A percentile compares a stretch with the other conserved stretches of the same genome.
Conservation (phyloP, 1,140 invertebrate genomes). For the fruit fly (Drosophila melanogaster) region DNA sequence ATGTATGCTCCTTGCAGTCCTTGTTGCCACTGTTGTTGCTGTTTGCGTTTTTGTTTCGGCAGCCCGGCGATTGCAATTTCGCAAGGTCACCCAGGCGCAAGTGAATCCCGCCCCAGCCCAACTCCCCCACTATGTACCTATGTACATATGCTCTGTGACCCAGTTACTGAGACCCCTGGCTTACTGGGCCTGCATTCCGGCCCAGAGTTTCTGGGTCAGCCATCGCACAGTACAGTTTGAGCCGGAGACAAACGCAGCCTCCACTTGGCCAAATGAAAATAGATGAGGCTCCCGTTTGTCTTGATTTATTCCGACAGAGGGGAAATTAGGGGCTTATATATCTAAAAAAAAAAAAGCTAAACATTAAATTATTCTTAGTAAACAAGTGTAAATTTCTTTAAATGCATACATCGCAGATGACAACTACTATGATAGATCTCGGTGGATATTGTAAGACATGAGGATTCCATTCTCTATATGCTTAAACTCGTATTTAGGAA, state of each 20-base stretch:
- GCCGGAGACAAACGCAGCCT: slow-evolving; percentile 44
- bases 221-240: slow-evolving; percentile 58
- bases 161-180: slow-evolving; percentile 51
- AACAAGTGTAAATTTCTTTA: too few species aligned
- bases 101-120: slow-evolving; percentile 18
- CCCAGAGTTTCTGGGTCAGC: slow-evolving; percentile 58
- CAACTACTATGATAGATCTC: too few species aligned
- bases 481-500: slow-evolving; percentile 3
- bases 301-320: slow-evolving; percentile 3
- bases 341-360: not conserved
- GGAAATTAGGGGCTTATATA: slow-evolving; percentile 13
- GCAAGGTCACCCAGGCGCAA: slow-evolving; percentile 68
- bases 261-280: slow-evolving; percentile 57
- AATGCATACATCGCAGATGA: too few species aligned
- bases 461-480: not conserved
- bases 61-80: slow-evolving; percentile 54
- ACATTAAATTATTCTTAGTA: too few species aligned
- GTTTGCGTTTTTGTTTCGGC: slow-evolving; percentile 58
- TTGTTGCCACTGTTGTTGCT: slow-evolving; percentile 52
- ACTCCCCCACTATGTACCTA: not conserved
- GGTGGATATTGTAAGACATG: too few species aligned
- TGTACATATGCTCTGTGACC: slow-evolving; percentile 37
- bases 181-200: slow-evolving; percentile 60
- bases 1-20: slow-evolving; percentile 54
- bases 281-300: slow-evolving; percentile 58